These are phyloP conservation scores for Tipula helvola DNA, from an alignment of 2,888 invertebrate genomes.

Conservation along the genomic window DNA sequence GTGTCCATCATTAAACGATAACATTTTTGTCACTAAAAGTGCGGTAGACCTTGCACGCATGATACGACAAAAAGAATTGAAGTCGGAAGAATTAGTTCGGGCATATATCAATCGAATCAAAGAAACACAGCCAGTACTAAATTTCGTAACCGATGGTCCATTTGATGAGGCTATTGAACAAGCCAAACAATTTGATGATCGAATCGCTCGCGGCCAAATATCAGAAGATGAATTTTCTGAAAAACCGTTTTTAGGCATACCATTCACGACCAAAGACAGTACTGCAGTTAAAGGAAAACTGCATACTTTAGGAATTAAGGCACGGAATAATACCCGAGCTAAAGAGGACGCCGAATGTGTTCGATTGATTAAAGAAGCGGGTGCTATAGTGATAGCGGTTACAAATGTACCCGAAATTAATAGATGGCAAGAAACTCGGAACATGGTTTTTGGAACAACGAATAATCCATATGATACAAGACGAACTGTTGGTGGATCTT, in stretches of 20 bases:
- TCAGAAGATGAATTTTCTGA: constrained; percentile 48
- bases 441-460: constrained; percentile 78
- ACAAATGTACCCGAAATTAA: constrained; percentile 93
- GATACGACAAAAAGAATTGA: constrained; percentile 50
- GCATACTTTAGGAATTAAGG: constrained; percentile 52
- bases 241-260: constrained; percentile 78
- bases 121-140: constrained; percentile 58
- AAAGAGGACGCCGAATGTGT: constrained; percentile 70
- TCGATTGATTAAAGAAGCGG: constrained; percentile 56
- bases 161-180: constrained; percentile 66
- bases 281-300: constrained; percentile 63
- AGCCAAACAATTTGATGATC: constrained; percentile 58
- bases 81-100: constrained; percentile 54
- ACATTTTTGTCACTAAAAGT: constrained; percentile 42
- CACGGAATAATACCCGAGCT: constrained; percentile 48
- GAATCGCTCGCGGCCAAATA: constrained; percentile 45
- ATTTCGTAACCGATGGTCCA: constrained; percentile 72
- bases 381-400: constrained; percentile 74
- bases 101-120: constrained; percentile 67
- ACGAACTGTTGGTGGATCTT: constrained; percentile 79
- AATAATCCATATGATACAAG: constrained; percentile 83
- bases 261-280: constrained; percentile 86
- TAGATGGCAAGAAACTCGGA: constrained; percentile 84
- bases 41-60: constrained; percentile 52
- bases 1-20: constrained; percentile 24